Conservation (phyloP, 2,113 vertebrate genomes). For the western clawed frog (Xenopus tropicalis) region DNA sequence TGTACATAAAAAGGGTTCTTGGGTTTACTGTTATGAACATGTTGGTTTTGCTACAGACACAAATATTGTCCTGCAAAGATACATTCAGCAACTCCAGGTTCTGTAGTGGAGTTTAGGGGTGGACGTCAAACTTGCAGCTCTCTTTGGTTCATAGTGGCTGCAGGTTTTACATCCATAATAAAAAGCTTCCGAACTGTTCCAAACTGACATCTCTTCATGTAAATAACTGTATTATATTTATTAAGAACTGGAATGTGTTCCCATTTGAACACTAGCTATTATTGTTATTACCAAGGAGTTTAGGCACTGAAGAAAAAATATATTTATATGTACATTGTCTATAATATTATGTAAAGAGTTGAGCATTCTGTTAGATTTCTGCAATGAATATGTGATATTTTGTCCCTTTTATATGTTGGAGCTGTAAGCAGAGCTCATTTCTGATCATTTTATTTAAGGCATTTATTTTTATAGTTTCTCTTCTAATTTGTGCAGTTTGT, state of each 20-base stretch:
- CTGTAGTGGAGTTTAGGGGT: no score
- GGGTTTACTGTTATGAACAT: neutral
- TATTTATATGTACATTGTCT: constrained; percentile 52
- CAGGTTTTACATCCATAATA: neutral
- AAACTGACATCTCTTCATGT: constrained; percentile 56
- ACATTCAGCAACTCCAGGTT: no score
- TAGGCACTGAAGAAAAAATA: constrained; percentile 53
- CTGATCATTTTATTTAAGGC: constrained; percentile 24
- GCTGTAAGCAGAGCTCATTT: neutral
- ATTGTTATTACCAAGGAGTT: constrained; percentile 48
- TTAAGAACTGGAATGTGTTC: constrained; percentile 58
- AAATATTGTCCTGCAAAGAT: no score
- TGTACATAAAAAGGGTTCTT: neutral
- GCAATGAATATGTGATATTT: neutral
- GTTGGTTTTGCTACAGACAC: no score
- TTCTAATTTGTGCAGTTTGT: constrained; percentile 3
- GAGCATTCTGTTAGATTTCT: neutral
- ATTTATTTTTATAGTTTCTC: neutral
- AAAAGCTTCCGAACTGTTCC: neutral
- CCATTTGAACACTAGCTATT: constrained; percentile 46
- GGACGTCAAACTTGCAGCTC: neutral
- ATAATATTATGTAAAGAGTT: constrained; percentile 7
- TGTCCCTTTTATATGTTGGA: constrained; percentile 12
- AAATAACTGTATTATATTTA: constrained; percentile 69
- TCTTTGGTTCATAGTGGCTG: constrained; percentile 8